Percentiles rank a stretch among this genome's conserved stretches.
phyloP scores from a whole-genome alignment of 2,888 invertebrate genomes.

The Campaea margaritaria region DNA sequence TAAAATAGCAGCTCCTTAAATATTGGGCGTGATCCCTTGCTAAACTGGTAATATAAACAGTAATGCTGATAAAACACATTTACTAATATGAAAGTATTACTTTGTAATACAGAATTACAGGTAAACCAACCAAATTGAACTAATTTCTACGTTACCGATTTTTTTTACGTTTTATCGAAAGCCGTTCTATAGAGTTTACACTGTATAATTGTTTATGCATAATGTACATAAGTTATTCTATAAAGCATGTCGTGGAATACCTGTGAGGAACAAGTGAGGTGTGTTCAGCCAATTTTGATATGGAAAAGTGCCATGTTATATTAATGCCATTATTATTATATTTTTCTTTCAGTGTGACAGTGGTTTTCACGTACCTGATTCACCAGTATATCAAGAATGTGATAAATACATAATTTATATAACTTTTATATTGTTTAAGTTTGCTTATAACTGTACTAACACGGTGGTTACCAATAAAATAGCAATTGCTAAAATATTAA shows the following conservation, averaged over 20 bases:
- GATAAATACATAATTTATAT: slow-evolving; percentile 49
- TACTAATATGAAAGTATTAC: too few relatives aligned
- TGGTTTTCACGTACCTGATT: slow-evolving; percentile 78
- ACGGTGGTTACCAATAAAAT: slow-evolving; percentile 42
- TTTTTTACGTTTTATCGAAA: too few relatives aligned
- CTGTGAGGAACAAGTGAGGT: too few relatives aligned
- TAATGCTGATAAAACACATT: too few relatives aligned
- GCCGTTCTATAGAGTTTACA: too few relatives aligned
- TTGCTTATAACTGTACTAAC: slow-evolving; percentile 34
- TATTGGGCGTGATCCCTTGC: too few relatives aligned
- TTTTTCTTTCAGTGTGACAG: slow-evolving; percentile 77
- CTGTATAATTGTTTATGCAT: neutral
- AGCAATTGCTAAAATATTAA: slow-evolving; percentile 38
- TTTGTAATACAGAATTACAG: too few relatives aligned
- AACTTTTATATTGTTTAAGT: slow-evolving; percentile 31
- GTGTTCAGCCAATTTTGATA: neutral
- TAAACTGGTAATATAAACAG: too few relatives aligned
- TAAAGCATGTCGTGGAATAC: neutral
- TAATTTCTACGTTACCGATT: too few relatives aligned
- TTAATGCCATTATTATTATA: slow-evolving; percentile 43
- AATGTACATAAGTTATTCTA: neutral
- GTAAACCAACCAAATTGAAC: too few relatives aligned
- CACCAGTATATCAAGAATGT: slow-evolving; percentile 72
- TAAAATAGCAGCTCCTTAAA: too few relatives aligned
- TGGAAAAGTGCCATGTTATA: slow-evolving; percentile 42